Percentiles rank a stretch among this genome's conserved stretches.
These are phyloP conservation scores for Betta splendens DNA, from an alignment of 2,797 vertebrate species.

Conservation along the genomic window DNA sequence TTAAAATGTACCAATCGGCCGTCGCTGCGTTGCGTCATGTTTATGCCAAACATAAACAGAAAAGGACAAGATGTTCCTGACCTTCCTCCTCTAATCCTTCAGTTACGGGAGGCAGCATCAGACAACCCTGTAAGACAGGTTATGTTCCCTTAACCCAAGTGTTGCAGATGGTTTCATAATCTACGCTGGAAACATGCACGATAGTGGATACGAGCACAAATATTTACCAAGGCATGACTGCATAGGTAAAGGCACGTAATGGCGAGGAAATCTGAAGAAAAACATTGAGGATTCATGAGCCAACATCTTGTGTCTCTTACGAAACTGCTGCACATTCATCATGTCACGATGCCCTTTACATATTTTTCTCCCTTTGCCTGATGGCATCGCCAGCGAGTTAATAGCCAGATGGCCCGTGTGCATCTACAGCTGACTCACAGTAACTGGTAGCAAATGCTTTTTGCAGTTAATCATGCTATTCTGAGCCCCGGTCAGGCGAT, in stretches of 20 bases:
- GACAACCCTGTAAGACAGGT: not conserved
- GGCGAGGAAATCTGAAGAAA: too few relatives aligned
- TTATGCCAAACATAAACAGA: too few relatives aligned
- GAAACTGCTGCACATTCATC: slow-evolving; percentile 36
- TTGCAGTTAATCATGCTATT: slow-evolving; percentile 59
- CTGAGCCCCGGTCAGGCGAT: slow-evolving; percentile 49
- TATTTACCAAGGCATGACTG: too few relatives aligned
- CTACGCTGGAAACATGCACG: not conserved
- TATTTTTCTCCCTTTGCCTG: slow-evolving; percentile 52
- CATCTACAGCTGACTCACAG: slow-evolving; percentile 67
- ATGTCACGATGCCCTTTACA: slow-evolving; percentile 38
- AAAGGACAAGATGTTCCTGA: too few relatives aligned
- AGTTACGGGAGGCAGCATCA: not conserved
- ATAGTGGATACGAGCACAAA: not conserved
- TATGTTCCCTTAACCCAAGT: not conserved
- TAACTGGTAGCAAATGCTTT: slow-evolving; percentile 51
- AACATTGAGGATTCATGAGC: slow-evolving; percentile 6
- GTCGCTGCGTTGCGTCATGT: too few relatives aligned
- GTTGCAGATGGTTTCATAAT: not conserved
- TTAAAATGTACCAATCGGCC: not conserved
- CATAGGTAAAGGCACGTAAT: too few relatives aligned
- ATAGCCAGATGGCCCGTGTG: slow-evolving; percentile 61
- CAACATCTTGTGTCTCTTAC: slow-evolving; percentile 36
- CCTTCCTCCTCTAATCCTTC: not conserved
- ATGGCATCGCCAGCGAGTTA: slow-evolving; percentile 36